These are phyloP conservation scores for Setophaga coronata DNA, from an alignment of 2,113 vertebrate genomes.

Conservation along the genomic window DNA sequence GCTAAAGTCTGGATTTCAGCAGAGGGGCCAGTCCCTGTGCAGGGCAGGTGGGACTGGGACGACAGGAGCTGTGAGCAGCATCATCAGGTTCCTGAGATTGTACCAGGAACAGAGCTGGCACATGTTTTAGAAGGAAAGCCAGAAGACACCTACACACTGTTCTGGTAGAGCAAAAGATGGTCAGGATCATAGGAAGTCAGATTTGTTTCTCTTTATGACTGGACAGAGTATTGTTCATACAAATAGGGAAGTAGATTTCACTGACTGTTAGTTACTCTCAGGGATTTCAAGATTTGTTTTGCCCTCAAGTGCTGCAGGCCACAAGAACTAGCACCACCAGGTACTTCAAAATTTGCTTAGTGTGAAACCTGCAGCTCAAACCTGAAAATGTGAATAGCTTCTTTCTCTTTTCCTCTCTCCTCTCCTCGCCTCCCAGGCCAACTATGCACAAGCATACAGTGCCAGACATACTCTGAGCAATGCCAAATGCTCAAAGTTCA, in stretches of 20 bases:
- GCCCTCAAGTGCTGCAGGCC: not conserved
- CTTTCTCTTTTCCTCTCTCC: not conserved
- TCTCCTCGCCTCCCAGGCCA: not conserved
- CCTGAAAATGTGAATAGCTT: not conserved
- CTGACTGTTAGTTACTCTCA: not conserved
- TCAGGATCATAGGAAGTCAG: not conserved
- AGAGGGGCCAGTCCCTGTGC: fast-evolving
- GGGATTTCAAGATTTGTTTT: not conserved
- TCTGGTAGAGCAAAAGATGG: not conserved
- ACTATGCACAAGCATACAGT: fast-evolving
- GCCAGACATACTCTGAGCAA: not conserved
- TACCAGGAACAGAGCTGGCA: fast-evolving
- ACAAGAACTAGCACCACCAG: not conserved
- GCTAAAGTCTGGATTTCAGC: not conserved
- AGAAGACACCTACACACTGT: not conserved
- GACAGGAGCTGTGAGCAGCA: not conserved
- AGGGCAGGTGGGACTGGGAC: not conserved
- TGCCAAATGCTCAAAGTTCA: not conserved
- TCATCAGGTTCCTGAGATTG: fast-evolving
- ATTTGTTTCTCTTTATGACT: not conserved
- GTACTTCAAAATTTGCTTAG: not conserved
- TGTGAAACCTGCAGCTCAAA: not conserved
- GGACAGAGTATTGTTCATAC: not conserved
- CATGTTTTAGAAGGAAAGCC: not conserved
- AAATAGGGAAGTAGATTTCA: not conserved